A percentile compares a stretch with the other conserved stretches of the same genome.
These are phyloP conservation scores for Phymorhynchus buccinoides DNA, from an alignment of 1,140 invertebrate genomes.

Conservation along the genomic window DNA sequence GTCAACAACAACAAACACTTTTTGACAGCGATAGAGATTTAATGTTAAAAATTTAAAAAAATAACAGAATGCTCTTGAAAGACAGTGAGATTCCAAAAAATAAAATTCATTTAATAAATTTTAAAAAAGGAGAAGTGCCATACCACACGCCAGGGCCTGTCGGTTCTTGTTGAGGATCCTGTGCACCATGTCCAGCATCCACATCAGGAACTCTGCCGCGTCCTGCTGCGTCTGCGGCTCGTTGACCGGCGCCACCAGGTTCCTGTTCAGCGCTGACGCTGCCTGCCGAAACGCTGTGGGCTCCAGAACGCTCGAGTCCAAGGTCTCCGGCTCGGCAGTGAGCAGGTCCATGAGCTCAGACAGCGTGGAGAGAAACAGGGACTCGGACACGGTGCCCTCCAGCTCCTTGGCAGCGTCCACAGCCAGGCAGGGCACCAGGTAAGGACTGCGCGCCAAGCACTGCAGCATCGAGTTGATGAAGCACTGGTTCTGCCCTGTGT, in stretches of 20 bases:
- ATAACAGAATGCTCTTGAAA: not conserved
- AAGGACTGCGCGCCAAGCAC: constrained; percentile 66
- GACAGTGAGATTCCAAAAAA: not conserved
- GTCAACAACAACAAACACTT: not conserved
- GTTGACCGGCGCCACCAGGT: constrained; percentile 55
- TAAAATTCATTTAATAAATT: not conserved
- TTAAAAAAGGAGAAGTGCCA: constrained; percentile 6
- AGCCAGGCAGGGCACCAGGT: constrained; percentile 57
- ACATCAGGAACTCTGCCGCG: constrained; percentile 71
- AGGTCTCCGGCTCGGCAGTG: constrained; percentile 39
- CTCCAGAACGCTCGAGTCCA: constrained; percentile 49
- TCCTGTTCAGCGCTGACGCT: constrained; percentile 52
- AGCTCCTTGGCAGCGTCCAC: constrained; percentile 55
- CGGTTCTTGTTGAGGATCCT: constrained; percentile 65
- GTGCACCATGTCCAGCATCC: constrained; percentile 67
- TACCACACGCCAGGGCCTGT: constrained; percentile 49
- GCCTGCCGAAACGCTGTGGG: constrained; percentile 58
- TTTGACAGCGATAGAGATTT: too few relatives aligned
- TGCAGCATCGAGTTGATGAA: constrained; percentile 71
- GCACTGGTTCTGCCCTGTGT: constrained; percentile 69
- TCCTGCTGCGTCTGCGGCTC: constrained; percentile 68
- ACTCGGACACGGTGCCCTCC: constrained; percentile 62
- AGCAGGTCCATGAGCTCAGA: constrained; percentile 60
- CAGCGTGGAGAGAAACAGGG: constrained; percentile 57
- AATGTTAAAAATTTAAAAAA: too few relatives aligned